A percentile compares a stretch with the other conserved stretches of the same genome.
These are phyloP conservation scores for Callinectes sapidus DNA, from an alignment of 2,888 invertebrate species.

Conservation along the genomic window DNA sequence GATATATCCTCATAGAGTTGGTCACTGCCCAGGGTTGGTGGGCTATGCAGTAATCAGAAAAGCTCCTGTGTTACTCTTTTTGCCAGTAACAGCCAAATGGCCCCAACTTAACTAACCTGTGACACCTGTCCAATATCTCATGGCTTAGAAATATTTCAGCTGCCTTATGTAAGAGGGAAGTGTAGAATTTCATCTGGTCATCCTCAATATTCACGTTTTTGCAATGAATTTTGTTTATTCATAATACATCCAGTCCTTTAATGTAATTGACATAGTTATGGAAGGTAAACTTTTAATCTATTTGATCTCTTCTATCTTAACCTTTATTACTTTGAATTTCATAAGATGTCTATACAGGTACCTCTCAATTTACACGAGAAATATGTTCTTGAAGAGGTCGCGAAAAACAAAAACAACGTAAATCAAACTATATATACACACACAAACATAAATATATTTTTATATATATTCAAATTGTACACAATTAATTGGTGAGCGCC, in stretches of 20 bases:
- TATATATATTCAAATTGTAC: too few relatives aligned
- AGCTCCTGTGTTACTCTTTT: not conserved
- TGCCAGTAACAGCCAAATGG: conserved; percentile 32
- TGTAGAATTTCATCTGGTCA: not conserved
- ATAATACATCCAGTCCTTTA: not conserved
- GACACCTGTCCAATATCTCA: not conserved
- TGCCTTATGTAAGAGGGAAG: not conserved
- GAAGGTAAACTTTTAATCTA: not conserved
- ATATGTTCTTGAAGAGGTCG: too few relatives aligned
- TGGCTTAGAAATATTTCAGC: not conserved
- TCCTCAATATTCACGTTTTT: not conserved
- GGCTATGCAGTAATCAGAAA: not conserved
- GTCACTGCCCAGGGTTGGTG: conserved; percentile 21
- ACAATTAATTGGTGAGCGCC: too few relatives aligned
- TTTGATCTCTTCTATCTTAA: not conserved
- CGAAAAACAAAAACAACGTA: too few relatives aligned
- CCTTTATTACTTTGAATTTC: not conserved
- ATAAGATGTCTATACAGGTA: not conserved
- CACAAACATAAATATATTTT: too few relatives aligned
- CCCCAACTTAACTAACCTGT: not conserved
- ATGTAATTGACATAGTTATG: not conserved
- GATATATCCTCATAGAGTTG: conserved; percentile 46
- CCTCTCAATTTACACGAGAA: too few relatives aligned
- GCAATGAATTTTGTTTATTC: not conserved
- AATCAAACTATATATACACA: too few relatives aligned